These are phyloP conservation scores for Columba guinea DNA, from an alignment of 2,797 vertebrate genomes.

Conservation along the genomic window DNA sequence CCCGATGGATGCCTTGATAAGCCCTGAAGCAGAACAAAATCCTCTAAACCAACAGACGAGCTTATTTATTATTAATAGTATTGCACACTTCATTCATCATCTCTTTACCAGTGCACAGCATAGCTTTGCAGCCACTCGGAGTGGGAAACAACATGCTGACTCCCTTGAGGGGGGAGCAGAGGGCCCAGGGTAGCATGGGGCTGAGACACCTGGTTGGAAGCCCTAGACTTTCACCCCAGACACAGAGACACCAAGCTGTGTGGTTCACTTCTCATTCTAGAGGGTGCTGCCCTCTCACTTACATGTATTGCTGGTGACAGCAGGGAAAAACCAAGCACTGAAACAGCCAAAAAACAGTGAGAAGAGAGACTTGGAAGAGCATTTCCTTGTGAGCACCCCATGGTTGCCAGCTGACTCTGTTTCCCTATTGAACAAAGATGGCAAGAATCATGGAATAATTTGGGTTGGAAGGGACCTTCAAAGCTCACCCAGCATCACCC, in stretches of 20 bases:
- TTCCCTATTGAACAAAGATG: neutral
- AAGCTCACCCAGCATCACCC: too few species aligned
- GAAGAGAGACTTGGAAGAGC: neutral
- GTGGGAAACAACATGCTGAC: neutral
- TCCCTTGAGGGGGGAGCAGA: neutral
- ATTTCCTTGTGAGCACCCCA: neutral
- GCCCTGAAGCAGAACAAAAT: slow-evolving; percentile 29
- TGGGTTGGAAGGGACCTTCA: neutral
- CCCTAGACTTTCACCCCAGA: neutral
- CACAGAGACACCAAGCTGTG: fast-evolving
- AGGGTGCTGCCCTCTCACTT: neutral
- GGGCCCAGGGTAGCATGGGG: neutral
- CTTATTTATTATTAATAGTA: slow-evolving; percentile 40
- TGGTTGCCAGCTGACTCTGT: neutral
- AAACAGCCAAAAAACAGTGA: neutral
- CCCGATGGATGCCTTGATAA: neutral
- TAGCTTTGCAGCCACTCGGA: neutral
- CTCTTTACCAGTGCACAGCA: neutral
- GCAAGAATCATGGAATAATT: neutral
- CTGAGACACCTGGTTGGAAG: neutral
- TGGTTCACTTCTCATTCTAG: neutral
- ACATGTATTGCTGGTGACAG: neutral
- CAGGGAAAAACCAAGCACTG: neutral
- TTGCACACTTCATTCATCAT: slow-evolving; percentile 2
- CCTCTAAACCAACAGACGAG: slow-evolving; percentile 4